Evolutionary conservation across 1,140 invertebrate species (phyloP), one percentile per base, ranked within the genome.

Genomic region (Trinorchestia longiramus): DNA sequence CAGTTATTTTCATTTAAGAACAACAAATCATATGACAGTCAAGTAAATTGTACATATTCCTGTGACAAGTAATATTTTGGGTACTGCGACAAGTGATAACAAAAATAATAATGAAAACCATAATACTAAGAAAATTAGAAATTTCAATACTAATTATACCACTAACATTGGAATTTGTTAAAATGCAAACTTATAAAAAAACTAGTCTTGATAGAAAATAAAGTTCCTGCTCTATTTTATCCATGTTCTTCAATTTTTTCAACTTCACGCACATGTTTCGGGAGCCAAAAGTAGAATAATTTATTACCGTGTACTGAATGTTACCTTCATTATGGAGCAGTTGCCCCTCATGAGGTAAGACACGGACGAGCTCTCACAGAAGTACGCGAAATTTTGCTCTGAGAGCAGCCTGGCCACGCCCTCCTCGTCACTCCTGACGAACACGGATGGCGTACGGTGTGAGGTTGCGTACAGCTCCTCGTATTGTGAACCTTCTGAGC

Each of bases 351-450:
- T 43, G 43, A 94, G 92, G 44, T 94, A 94, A 36, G 43, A 8
- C 0, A 94, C 92, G 23, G 92, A 94, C 19, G 92, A 94, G 44
- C 92, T 94, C 92, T 94, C 92, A 40, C 92, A 94, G 92, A 94
- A 94, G 92, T 94, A 94, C 0, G 92, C 92, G 40, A 94, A 94
- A 3, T 45, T 43, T 23, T 94, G 43, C 44, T 94, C 92, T 4
- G 92, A 94, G 41, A 94, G 92, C 3, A 94, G 43, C 43, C 92
- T 44, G 40, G 36, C 43, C 6, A 94, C 44, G 43, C 92, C 92
- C 92, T 94, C 92, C 92, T 94, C 92, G 43, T 94, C 92, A 44
- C 92, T 94, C 41, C 43, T 94, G 92, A 94, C 92, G 92, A 94
- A 94, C 43, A 94, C 11, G 43, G 92, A 94, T 0, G 92, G 43